Percentiles rank a stretch among this genome's conserved stretches.
Evolutionary conservation across 2,888 invertebrate species (phyloP).

Genomic region (Atrina japonica): DNA sequence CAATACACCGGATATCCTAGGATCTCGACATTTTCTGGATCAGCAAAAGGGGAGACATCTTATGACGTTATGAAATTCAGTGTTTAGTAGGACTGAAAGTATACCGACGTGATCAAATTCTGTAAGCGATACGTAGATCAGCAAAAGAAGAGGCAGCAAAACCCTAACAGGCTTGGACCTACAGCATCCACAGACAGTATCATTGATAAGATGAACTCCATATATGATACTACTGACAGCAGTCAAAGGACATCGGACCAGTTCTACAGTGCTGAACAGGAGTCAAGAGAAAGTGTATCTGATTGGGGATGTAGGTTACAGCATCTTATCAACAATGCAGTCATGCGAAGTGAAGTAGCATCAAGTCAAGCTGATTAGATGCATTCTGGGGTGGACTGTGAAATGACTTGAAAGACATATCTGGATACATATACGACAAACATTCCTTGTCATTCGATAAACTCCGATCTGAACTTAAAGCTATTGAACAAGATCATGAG

Average conservation of each 20-base stretch:
- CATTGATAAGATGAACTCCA: no score
- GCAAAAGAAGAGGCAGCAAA: no score
- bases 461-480: no score
- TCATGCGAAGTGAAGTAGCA: constrained; percentile 44
- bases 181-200: no score
- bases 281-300: constrained; percentile 4
- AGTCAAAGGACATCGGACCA: neutral
- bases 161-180: no score
- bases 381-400: no score
- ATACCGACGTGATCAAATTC: no score
- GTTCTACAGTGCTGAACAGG: constrained; percentile 16
- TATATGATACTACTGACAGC: constrained; percentile 15
- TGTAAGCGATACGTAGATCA: no score
- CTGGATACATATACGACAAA: no score
- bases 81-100: neutral
- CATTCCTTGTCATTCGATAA: no score
- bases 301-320: constrained; percentile 14
- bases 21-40: constrained; percentile 17
- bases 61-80: constrained; percentile 19
- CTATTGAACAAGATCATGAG: no score
- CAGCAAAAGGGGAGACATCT: constrained; percentile 6
- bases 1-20: neutral
- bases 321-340: constrained; percentile 2
- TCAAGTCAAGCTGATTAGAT: constrained; percentile 15
- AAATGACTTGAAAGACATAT: no score